Conservation (phyloP, 2,797 vertebrate species). For the Cephalopachus bancanus region DNA sequence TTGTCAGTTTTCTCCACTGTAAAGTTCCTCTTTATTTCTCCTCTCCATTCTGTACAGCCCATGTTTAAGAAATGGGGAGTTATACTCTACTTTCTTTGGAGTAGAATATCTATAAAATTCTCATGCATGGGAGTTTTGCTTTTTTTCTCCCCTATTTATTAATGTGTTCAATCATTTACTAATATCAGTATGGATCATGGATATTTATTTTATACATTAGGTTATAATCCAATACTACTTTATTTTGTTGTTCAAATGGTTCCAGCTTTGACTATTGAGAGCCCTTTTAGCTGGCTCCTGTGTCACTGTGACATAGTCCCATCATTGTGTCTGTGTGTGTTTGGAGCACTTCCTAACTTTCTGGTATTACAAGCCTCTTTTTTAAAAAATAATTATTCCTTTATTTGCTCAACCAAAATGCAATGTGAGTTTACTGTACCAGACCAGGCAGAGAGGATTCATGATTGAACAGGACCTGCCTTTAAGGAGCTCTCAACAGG, state of each 20-base stretch:
- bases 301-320: not conserved
- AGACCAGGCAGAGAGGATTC: slow-evolving; percentile 45
- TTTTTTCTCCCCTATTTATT: slow-evolving; percentile 8
- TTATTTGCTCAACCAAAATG: slow-evolving; percentile 60
- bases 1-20: not conserved
- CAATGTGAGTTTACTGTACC: not conserved
- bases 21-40: not conserved
- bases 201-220: slow-evolving; percentile 61
- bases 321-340: not conserved
- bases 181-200: not conserved
- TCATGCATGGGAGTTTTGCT: slow-evolving; percentile 30
- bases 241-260: slow-evolving; percentile 45
- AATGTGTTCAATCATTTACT: slow-evolving; percentile 46
- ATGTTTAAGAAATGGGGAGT: not conserved
- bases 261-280: not conserved
- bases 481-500: not conserved
- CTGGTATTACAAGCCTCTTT: slow-evolving; percentile 11
- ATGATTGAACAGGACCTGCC: not conserved
- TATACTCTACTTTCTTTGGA: not conserved
- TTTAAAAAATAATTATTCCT: slow-evolving; percentile 34
- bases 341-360: slow-evolving; percentile 21
- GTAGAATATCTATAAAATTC: slow-evolving; percentile 18
- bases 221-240: slow-evolving; percentile 32
- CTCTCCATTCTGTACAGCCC: not conserved
- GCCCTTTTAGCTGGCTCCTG: not conserved